Evolutionary conservation across 2,113 vertebrate species (phyloP).

Genomic region (Indri indri): DNA sequence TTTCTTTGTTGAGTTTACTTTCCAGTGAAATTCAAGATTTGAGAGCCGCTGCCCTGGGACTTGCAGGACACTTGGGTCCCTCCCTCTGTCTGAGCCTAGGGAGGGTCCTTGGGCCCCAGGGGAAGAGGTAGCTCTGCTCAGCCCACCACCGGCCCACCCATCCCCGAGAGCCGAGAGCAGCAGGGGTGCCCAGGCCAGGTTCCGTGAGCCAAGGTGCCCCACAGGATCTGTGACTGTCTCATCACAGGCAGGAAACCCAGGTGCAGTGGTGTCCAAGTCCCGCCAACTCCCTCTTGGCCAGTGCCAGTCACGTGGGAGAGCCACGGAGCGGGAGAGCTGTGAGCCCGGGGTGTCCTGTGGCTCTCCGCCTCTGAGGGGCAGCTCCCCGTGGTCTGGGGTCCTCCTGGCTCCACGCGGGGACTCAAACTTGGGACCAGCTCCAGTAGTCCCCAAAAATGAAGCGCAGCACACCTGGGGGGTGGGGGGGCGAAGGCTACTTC

Average conservation of each 20-base stretch:
- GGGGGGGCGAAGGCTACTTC: neutral
- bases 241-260: neutral
- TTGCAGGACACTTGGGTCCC: neutral
- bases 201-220: neutral
- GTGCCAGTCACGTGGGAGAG: neutral
- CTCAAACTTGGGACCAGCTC: no score
- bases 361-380: no score
- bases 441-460: no score
- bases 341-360: no score
- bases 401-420: no score
- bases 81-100: neutral
- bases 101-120: neutral
- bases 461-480: neutral
- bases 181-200: no score
- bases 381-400: no score
- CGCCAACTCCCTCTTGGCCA: neutral
- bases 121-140: no score
- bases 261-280: neutral
- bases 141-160: fast-evolving
- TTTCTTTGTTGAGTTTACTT: no score
- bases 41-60: neutral
- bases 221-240: neutral
- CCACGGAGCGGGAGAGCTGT: no score
- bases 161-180: neutral
- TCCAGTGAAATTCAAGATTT: neutral